phyloP scores from a whole-genome alignment of 2,797 vertebrate genomes.

The Gymnopithys bicolor region DNA sequence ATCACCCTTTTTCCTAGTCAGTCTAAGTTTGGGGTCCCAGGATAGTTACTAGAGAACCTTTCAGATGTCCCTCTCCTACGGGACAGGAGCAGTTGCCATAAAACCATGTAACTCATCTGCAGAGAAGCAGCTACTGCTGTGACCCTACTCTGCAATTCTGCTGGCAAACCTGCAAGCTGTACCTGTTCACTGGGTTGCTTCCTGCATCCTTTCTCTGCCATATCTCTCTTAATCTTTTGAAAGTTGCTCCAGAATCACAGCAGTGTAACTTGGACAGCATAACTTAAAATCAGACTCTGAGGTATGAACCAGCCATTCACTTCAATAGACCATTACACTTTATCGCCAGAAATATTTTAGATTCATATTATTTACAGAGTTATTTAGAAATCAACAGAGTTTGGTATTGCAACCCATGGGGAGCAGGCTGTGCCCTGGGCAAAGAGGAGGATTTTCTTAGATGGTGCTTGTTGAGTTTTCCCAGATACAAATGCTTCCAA shows the following conservation, averaged over 20 bases:
- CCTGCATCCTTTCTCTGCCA: background rate
- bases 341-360: background rate
- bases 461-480: background rate
- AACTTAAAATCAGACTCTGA: background rate
- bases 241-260: background rate
- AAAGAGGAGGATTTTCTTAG: background rate
- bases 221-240: background rate
- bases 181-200: background rate
- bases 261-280: background rate
- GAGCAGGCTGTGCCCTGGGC: background rate
- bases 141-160: background rate
- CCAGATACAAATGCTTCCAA: background rate
- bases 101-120: background rate
- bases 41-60: background rate
- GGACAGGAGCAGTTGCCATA: background rate
- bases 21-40: background rate
- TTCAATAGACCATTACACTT: background rate
- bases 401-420: background rate
- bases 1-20: background rate
- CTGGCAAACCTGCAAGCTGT: background rate
- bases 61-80: background rate
- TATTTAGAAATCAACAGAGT: background rate
- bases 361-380: background rate
- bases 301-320: background rate
- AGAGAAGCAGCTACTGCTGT: background rate